Conservation (phyloP, 2,113 vertebrate species). For the Chloroceryle aenea region DNA sequence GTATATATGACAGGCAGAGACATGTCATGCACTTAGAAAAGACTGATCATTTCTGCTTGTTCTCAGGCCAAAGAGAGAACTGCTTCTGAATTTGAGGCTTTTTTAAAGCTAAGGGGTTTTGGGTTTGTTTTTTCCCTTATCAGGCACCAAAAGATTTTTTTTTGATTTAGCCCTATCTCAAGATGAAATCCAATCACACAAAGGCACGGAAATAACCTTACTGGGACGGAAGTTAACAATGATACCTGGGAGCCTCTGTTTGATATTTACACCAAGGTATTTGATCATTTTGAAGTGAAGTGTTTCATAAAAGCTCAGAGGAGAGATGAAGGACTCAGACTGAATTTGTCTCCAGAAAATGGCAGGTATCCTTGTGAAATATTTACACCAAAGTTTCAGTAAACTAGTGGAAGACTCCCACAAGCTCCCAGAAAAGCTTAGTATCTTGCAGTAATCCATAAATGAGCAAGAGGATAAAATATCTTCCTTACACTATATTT, state of each 20-base stretch:
- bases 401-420: constrained; percentile 15
- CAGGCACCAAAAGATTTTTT: background rate
- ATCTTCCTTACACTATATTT: background rate
- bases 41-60: background rate
- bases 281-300: background rate
- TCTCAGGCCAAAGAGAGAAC: background rate
- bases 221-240: background rate
- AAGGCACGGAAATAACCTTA: background rate
- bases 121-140: background rate
- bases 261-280: background rate
- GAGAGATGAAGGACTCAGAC: background rate
- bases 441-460: constrained; percentile 27
- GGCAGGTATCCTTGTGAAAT: background rate
- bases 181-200: background rate
- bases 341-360: background rate
- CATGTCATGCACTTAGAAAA: background rate
- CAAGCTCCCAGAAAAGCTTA: constrained; percentile 4
- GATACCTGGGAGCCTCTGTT: background rate
- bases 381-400: background rate
- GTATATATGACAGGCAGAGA: background rate
- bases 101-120: background rate
- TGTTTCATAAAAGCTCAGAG: background rate
- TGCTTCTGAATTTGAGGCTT: background rate
- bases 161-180: background rate
- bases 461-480: constrained; percentile 59